A percentile compares a stretch with the other conserved stretches of the same genome.
phyloP scores from a whole-genome alignment of 2,797 vertebrate genomes.

The Sphaeramia orbicularis region DNA sequence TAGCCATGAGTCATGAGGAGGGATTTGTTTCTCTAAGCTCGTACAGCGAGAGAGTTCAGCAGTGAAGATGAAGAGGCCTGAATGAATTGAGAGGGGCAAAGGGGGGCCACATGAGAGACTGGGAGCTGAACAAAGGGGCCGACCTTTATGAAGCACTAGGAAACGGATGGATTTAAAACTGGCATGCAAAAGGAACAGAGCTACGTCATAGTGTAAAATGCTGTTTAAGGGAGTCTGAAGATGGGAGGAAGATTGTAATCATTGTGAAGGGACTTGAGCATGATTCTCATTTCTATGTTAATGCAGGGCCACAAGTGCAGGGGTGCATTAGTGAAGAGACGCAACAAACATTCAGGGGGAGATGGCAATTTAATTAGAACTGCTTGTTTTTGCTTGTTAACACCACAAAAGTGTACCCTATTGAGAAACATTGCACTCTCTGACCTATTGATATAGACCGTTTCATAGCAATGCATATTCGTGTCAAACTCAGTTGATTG shows the following conservation, averaged over 20 bases:
- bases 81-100: slow-evolving; percentile 34
- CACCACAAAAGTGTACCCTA: slow-evolving; percentile 1
- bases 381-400: neutral
- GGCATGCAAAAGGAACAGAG: slow-evolving; percentile 19
- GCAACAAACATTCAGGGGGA: slow-evolving; percentile 22
- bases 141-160: slow-evolving; percentile 46
- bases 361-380: slow-evolving; percentile 44
- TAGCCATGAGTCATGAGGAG: slow-evolving; percentile 10
- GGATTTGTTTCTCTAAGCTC: slow-evolving; percentile 30
- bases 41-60: slow-evolving; percentile 14
- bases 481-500: too few relatives aligned
- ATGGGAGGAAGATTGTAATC: slow-evolving; percentile 47
- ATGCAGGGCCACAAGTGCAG: slow-evolving; percentile 68
- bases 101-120: slow-evolving; percentile 15
- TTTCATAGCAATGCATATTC: slow-evolving; percentile 6
- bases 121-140: slow-evolving; percentile 48
- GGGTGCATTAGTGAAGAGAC: slow-evolving; percentile 31
- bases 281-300: slow-evolving; percentile 87
- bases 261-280: slow-evolving; percentile 75
- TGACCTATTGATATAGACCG: slow-evolving; percentile 4
- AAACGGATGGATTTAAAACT: slow-evolving; percentile 26
- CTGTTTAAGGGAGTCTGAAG: neutral
- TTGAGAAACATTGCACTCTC: neutral
- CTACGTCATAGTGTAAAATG: neutral
- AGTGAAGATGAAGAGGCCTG: slow-evolving; percentile 40